Base-by-base conservation (phyloP, 2,888 invertebrate genomes). In the Lydus trimaculatus region DNA sequence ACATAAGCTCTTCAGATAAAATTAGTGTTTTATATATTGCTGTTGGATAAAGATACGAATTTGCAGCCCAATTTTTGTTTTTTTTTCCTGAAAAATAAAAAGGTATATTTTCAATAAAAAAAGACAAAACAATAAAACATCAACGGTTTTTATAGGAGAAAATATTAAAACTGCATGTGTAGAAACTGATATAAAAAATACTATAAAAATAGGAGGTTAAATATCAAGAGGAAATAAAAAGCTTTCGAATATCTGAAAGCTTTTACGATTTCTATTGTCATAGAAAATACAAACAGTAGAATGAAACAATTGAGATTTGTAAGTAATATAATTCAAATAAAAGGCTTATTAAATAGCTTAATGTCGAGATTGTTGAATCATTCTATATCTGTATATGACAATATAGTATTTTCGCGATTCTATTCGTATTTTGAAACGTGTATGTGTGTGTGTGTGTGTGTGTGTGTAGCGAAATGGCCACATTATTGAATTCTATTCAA, bases 381-480 rank as follows among this genome's bases (percentile, higher is more conserved):
- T 13, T 36, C 36, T 36, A 36, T 36, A 67, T 36, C 36, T 36
- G 13, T 36, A 67, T 28, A 4, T 70, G 70, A 67, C 67, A 67
- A 17, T 31, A 33, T 60, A n/a, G 65, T 67, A 67, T 70, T 70
- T 67, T 65, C 65, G 65, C 70, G 65, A 67, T 70, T 70, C 67
- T 67, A 67, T 70, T 67, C 65, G 63, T 67, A 67, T 65, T 64
- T 65, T 67, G 65, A 43, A 70, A 28, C 4, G 28, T 28, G 28
- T 28, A 4, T 28, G 28, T 28, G 28, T 28, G 28, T 28, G 28
- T 28, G 28, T 28, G 28, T 28, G 28, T 28, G 28, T 28, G 28
- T 28, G 67, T 67, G 70, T 70, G 70, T 63, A 70, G 63, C 70
- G 65, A 67, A 70, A 67, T 65, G 64, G 67, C 61, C 65, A 63